Evolutionary conservation across 1,140 invertebrate genomes (phyloP).

Genomic region (Cydia splendana): DNA sequence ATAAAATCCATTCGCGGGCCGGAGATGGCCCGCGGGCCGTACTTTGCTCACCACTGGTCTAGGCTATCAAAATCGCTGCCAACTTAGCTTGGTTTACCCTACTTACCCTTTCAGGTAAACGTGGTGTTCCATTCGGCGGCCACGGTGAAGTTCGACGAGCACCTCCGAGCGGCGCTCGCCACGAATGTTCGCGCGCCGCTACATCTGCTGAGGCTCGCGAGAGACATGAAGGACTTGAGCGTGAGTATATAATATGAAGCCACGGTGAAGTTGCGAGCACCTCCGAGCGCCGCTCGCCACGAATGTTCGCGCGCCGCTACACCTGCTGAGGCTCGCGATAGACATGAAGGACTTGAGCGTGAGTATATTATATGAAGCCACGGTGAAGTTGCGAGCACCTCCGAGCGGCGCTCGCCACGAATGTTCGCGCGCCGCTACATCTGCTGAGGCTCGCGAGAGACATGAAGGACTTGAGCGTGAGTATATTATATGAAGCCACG

Average conservation of each 20-base stretch:
- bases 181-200: constrained; percentile 86
- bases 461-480: no score
- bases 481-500: no score
- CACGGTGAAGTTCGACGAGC: constrained; percentile 86
- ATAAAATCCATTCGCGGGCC: no score
- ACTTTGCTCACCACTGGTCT: no score
- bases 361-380: constrained; percentile 30
- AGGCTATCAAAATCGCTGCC: no score
- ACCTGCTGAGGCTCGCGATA: constrained; percentile 83
- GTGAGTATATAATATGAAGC: constrained; percentile 74
- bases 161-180: constrained; percentile 82
- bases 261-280: constrained; percentile 87
- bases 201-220: constrained; percentile 82
- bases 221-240: constrained; percentile 84
- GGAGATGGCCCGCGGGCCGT: no score
- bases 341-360: constrained; percentile 85
- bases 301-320: constrained; percentile 85
- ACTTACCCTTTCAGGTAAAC: constrained; percentile 81
- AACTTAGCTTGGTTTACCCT: no score
- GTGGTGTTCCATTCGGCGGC: constrained; percentile 86
- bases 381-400: no score
- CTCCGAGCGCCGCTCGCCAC: constrained; percentile 83
- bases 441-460: no score
- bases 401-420: no score
- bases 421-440: no score